A percentile compares a stretch with the other conserved stretches of the same genome.
Evolutionary conservation across 2,888 invertebrate species (phyloP).

Genomic region (Nemapogon koenigi): DNA sequence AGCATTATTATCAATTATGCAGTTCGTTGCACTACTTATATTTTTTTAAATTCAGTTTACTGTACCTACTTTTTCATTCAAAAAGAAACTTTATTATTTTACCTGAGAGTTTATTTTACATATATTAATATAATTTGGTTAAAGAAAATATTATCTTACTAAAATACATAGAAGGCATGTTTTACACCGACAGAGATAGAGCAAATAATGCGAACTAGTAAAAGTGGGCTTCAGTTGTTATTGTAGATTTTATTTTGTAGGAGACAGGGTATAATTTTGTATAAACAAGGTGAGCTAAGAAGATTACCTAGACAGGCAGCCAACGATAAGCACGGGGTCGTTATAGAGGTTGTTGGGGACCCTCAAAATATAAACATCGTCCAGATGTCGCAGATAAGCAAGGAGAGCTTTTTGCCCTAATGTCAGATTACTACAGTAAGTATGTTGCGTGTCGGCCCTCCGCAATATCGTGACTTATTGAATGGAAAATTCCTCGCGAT

Average conservation of each 20-base stretch:
- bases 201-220: too few relatives aligned
- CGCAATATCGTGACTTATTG: conserved; percentile 33
- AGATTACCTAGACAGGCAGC: conserved; percentile 53
- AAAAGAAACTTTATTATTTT: too few relatives aligned
- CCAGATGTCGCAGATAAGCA: conserved; percentile 60
- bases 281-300: conserved; percentile 20
- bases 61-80: too few relatives aligned
- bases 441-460: conserved; percentile 27
- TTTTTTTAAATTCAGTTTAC: too few relatives aligned
- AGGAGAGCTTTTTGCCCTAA: conserved; percentile 54
- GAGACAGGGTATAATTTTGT: conserved; percentile 29
- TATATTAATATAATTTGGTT: too few relatives aligned
- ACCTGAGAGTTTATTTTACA: too few relatives aligned
- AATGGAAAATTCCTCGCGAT: conserved; percentile 36
- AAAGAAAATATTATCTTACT: too few relatives aligned
- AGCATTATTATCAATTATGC: too few relatives aligned
- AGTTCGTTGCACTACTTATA: too few relatives aligned
- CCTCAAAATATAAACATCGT: conserved; percentile 61
- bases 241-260: conserved; percentile 26
- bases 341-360: conserved; percentile 58
- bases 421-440: conserved; percentile 53
- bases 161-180: too few relatives aligned
- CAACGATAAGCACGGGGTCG: conserved; percentile 51
- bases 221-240: too few relatives aligned
- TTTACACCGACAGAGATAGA: too few relatives aligned